Evolutionary conservation across 2,888 invertebrate genomes (phyloP).

Genomic region (Sussaba pulchella): DNA sequence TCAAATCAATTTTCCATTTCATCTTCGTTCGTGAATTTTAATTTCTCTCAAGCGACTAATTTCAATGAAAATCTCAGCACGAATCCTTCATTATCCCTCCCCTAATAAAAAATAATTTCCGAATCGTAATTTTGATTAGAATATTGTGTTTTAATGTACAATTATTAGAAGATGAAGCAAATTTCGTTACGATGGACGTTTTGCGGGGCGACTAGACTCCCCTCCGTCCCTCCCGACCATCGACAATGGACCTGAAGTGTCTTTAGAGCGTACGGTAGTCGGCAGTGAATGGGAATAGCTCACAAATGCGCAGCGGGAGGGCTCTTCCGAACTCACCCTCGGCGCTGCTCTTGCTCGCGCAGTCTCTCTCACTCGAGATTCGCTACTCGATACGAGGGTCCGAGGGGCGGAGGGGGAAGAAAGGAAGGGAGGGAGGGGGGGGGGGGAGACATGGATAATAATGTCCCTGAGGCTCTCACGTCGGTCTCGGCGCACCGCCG

Average conservation of each 20-base stretch:
- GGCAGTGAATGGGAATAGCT: conserved; percentile 77
- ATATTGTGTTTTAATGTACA: conserved; percentile 32
- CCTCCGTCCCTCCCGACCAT: no score
- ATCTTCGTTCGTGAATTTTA: no score
- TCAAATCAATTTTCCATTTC: no score
- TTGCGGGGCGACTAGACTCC: conserved; percentile 59
- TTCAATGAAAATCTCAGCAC: no score
- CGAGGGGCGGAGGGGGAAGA: conserved; percentile 69
- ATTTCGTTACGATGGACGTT: conserved; percentile 77
- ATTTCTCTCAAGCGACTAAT: no score
- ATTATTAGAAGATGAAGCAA: conserved; percentile 15
- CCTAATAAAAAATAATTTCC: no score
- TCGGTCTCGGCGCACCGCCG: conserved; percentile 59
- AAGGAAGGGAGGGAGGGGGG: conserved; percentile 4
- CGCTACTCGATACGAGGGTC: conserved; percentile 81
- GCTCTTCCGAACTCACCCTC: conserved; percentile 50
- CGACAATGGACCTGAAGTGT: conserved; percentile 80
- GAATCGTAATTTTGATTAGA: background rate
- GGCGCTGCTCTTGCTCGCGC: conserved; percentile 63
- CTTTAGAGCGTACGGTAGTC: conserved; percentile 79
- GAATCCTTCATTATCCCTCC: no score
- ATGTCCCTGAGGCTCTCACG: conserved; percentile 70
- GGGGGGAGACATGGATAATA: conserved; percentile 74
- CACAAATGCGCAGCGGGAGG: conserved; percentile 83
- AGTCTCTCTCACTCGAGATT: conserved; percentile 77